Evolutionary conservation across 2,797 vertebrate genomes (phyloP), one percentile per base, ranked within the genome.

Genomic region (Argentina silus): DNA sequence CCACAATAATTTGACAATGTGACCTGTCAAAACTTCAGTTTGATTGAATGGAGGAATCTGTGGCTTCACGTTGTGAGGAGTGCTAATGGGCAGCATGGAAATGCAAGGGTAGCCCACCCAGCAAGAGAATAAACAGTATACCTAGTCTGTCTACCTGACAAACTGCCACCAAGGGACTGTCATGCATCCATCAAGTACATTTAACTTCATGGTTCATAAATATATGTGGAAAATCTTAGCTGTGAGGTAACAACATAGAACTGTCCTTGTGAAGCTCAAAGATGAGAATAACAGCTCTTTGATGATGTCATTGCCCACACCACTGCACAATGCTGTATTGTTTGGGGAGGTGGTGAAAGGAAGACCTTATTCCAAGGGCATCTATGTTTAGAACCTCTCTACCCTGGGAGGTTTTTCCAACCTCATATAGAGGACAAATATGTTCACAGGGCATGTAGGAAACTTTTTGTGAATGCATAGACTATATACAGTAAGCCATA

Each of bases 311-410:
- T 70, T 68, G 23, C 71, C 63, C 57, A 64, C 70, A 42, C 14
- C n/a, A 9, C 78, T 83, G 63, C 85, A 87, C 88, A 90, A 81
- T 44, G 62, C 82, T 36, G 72, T 81, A 88, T 88, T 90, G 86
- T 91, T 88, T 69, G 59, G 63, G 60, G 77, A 73, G 15, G 12
- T 73, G 70, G 77, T 59, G 73, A 85, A 80, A 81, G 74, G 76
- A 68, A 70, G 72, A 72, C 81, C 82, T 81, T 78, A 74, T 84
- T 77, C 80, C 73, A 81, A 53, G 66, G 71, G 69, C 75, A 81
- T 83, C 68, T 84, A 78, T 70, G 67, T 86, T 78, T 72, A 80
- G 77, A 83, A 76, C 62, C 73, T 36, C 21, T 81, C 45, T 67
- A 72, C 8, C 21, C 67, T 67, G 69, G 83, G 76, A 51, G 55